Evolutionary conservation across 2,888 invertebrate genomes (phyloP).

Genomic region (Macrophya alboannulata): DNA sequence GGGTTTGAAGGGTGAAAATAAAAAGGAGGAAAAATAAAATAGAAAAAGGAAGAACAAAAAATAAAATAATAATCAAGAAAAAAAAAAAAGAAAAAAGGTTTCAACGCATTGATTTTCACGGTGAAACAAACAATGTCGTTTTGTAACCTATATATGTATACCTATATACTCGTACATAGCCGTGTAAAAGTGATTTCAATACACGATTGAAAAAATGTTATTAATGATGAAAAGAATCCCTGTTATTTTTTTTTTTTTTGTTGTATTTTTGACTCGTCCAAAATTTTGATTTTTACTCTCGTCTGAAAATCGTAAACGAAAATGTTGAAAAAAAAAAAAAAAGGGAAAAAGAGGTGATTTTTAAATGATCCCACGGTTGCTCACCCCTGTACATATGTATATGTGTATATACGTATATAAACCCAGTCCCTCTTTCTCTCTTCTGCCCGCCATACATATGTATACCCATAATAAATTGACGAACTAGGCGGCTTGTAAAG

Average conservation of each 20-base stretch:
- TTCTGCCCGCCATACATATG: not conserved
- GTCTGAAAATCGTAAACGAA: no score
- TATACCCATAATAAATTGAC: conserved; percentile 23
- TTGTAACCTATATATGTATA: not conserved
- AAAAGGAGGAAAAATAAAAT: not conserved
- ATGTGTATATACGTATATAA: not conserved
- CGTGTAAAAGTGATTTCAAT: not conserved
- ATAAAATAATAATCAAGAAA: not conserved
- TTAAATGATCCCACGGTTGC: not conserved
- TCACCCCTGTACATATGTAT: not conserved
- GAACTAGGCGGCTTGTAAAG: conserved; percentile 30
- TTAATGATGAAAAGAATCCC: not conserved
- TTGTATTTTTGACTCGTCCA: no score
- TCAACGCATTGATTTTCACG: conserved; percentile 52
- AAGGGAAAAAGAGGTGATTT: no score
- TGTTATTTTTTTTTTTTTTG: no score
- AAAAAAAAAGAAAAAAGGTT: not conserved
- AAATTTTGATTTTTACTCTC: no score
- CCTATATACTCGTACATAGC: no score
- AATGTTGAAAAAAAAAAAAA: no score
- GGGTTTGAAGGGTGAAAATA: not conserved
- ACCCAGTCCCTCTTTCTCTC: not conserved
- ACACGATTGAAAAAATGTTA: not conserved
- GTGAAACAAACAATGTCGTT: conserved; percentile 52
- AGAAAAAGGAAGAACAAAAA: not conserved